These are phyloP conservation scores for Eristalis intricaria DNA, from an alignment of 2,888 invertebrate genomes.

Conservation along the genomic window DNA sequence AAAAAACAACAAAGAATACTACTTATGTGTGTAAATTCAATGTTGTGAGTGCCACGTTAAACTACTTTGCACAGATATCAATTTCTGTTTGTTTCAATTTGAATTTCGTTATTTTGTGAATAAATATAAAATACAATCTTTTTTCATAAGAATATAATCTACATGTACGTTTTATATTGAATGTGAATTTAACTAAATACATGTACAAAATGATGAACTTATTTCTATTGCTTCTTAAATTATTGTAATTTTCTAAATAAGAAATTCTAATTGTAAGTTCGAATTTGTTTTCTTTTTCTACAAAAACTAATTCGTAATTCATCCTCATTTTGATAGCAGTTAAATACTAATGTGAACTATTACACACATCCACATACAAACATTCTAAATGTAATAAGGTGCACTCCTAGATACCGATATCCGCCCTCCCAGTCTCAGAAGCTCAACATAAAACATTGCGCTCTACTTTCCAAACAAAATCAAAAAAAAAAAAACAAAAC, in stretches of 20 bases:
- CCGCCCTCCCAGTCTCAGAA: neutral
- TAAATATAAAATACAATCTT: conserved; percentile 7
- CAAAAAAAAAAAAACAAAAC: neutral
- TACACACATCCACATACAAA: neutral
- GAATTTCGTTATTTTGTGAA: neutral
- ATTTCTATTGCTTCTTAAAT: conserved; percentile 25
- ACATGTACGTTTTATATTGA: conserved; percentile 30
- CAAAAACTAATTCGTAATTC: neutral
- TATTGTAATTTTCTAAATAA: conserved; percentile 29
- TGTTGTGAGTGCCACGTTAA: conserved; percentile 61
- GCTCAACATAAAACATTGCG: neutral
- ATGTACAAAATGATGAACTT: neutral
- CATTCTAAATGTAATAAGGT: conserved; percentile 12
- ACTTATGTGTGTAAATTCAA: conserved; percentile 49
- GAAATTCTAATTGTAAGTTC: neutral
- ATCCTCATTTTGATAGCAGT: neutral
- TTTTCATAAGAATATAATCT: conserved; percentile 1
- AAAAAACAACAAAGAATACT: conserved; percentile 9
- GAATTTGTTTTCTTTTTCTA: conserved; percentile 5
- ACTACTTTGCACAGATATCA: conserved; percentile 62
- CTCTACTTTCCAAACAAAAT: neutral
- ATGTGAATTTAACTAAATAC: conserved; percentile 34
- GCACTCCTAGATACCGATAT: conserved; percentile 17
- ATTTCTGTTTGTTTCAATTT: neutral
- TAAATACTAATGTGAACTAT: neutral